Conservation (phyloP, 2,888 invertebrate genomes). For the Amphipyra berbera region DNA sequence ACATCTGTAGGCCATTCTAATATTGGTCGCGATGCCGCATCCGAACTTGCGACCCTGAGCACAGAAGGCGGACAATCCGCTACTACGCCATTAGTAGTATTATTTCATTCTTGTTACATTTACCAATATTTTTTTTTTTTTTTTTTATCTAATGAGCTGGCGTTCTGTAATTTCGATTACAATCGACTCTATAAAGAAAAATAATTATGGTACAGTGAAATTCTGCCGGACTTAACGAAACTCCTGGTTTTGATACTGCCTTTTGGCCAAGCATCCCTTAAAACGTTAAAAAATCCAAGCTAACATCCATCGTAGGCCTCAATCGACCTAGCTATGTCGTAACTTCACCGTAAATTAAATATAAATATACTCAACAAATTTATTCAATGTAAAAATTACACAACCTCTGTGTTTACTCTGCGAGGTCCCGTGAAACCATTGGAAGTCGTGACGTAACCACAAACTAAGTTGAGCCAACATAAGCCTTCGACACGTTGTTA, state of each 20-base stretch:
- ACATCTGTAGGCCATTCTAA: slow-evolving; percentile 47
- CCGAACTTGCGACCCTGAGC: slow-evolving; percentile 15
- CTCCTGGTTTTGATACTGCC: no score
- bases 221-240: no score
- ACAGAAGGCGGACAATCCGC: slow-evolving; percentile 3
- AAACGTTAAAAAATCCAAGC: not conserved
- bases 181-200: no score
- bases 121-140: no score
- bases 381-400: slow-evolving; percentile 43
- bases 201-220: no score
- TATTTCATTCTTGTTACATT: not conserved
- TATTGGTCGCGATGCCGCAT: slow-evolving; percentile 24
- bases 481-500: slow-evolving; percentile 32
- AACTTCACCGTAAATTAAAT: slow-evolving; percentile 34
- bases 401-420: slow-evolving; percentile 32
- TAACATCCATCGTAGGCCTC: not conserved
- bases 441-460: slow-evolving; percentile 32
- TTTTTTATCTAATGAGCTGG: no score
- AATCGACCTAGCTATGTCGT: slow-evolving; percentile 10
- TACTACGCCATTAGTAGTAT: not conserved
- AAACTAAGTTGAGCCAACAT: slow-evolving; percentile 43
- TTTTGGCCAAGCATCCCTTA: no score
- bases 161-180: no score
- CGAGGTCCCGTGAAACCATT: slow-evolving; percentile 42
- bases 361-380: slow-evolving; percentile 39